phyloP scores from a whole-genome alignment of 2,888 invertebrate species.

The Taenaris catops region DNA sequence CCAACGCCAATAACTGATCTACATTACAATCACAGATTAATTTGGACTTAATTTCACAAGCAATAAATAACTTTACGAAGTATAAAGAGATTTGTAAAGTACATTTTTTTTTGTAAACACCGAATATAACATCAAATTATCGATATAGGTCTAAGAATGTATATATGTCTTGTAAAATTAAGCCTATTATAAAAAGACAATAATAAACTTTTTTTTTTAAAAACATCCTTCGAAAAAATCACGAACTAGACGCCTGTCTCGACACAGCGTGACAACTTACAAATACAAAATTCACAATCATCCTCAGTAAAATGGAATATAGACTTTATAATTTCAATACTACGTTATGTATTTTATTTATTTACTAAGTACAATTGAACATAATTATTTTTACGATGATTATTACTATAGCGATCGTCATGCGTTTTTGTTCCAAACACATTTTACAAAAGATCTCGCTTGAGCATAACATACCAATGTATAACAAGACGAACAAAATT shows the following conservation, averaged over 20 bases:
- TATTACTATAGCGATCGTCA: slow-evolving; percentile 6
- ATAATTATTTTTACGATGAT: slow-evolving; percentile 7
- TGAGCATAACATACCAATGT: too few species aligned
- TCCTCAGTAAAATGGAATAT: slow-evolving; percentile 61
- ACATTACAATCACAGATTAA: slow-evolving; percentile 25
- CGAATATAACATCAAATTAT: neutral
- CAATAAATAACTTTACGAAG: slow-evolving; percentile 1
- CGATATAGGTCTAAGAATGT: neutral
- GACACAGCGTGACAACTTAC: slow-evolving; percentile 40
- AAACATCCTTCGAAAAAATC: slow-evolving; percentile 65
- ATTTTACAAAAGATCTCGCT: too few species aligned
- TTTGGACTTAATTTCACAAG: slow-evolving; percentile 20
- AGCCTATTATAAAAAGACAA: slow-evolving; percentile 31
- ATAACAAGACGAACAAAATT: too few species aligned
- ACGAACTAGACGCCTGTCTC: slow-evolving; percentile 41
- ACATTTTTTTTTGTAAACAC: neutral
- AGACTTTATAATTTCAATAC: slow-evolving; percentile 58
- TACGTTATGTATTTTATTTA: slow-evolving; percentile 69
- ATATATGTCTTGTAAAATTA: slow-evolving; percentile 19
- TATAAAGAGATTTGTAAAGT: too few species aligned
- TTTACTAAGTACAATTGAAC: slow-evolving; percentile 34
- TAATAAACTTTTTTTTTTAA: slow-evolving; percentile 50
- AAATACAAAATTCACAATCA: slow-evolving; percentile 64
- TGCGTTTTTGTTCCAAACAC: slow-evolving; percentile 6
- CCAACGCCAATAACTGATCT: slow-evolving; percentile 51